Conservation (phyloP, 2,888 invertebrate genomes). For the Aspidiotus rigidus region DNA sequence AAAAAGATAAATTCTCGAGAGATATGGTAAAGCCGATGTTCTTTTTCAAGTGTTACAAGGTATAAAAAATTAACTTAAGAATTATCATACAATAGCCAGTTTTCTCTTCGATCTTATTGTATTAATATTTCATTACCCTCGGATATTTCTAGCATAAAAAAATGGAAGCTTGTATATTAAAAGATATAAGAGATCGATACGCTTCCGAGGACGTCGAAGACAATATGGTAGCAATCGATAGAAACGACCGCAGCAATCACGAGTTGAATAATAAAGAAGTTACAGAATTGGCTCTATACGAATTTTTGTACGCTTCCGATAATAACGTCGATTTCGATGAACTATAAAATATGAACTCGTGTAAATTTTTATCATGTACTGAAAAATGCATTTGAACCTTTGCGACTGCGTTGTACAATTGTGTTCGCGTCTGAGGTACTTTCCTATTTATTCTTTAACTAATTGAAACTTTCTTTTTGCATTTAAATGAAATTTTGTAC, state of each 20-base stretch:
- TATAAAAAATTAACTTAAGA: constrained; percentile 38
- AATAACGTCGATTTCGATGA: constrained; percentile 49
- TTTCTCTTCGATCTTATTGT: not conserved
- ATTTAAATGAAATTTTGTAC: no score
- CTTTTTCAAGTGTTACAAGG: constrained; percentile 64
- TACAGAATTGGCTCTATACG: constrained; percentile 52
- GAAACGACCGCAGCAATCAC: constrained; percentile 42
- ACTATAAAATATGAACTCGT: not conserved
- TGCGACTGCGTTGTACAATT: no score
- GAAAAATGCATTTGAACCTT: no score
- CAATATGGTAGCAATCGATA: constrained; percentile 48
- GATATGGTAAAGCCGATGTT: constrained; percentile 60
- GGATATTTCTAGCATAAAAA: constrained; percentile 53
- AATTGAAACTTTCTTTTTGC: no score
- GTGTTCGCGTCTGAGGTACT: no score
- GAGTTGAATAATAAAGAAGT: constrained; percentile 42
- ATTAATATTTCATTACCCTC: no score
- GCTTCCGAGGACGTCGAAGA: constrained; percentile 50
- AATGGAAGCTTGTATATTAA: constrained; percentile 61
- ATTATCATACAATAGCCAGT: not conserved
- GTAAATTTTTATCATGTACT: not conserved
- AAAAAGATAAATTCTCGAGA: constrained; percentile 51
- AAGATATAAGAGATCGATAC: constrained; percentile 58
- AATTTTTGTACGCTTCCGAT: constrained; percentile 54
- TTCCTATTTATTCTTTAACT: no score